Evolutionary conservation across 2,888 invertebrate species (phyloP).

Genomic region (Polietes domitor): DNA sequence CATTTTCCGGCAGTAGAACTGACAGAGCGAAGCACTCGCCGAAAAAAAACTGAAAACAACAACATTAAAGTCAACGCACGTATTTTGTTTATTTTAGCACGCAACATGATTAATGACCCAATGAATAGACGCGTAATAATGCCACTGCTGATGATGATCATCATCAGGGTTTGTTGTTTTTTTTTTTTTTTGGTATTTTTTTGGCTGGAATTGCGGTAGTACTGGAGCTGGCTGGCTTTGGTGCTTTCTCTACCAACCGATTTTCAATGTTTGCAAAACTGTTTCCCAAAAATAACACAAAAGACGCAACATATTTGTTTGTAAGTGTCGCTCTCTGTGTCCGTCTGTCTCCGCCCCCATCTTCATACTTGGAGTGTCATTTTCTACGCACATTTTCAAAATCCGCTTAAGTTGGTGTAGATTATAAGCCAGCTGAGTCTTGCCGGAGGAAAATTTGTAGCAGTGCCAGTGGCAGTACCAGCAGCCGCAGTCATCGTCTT

Average conservation of each 20-base stretch:
- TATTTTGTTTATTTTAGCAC: slow-evolving; percentile 67
- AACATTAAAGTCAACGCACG: slow-evolving; percentile 63
- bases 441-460: background rate
- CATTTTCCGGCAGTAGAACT: background rate
- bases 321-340: background rate
- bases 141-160: slow-evolving; percentile 9
- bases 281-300: background rate
- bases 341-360: background rate
- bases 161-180: background rate
- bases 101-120: slow-evolving; percentile 77
- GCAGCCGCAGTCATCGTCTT: background rate
- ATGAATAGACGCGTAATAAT: slow-evolving; percentile 58
- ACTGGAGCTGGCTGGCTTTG: background rate
- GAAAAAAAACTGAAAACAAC: background rate
- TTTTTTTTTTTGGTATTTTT: no score
- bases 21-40: background rate
- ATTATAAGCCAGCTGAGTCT: slow-evolving; percentile 56
- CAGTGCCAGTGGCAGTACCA: background rate
- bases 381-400: slow-evolving; percentile 48
- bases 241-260: background rate
- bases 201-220: background rate
- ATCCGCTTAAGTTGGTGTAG: slow-evolving; percentile 36
- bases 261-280: slow-evolving; percentile 2
- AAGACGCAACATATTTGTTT: background rate
- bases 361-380: slow-evolving; percentile 5